These are phyloP conservation scores for Spongilla lacustris DNA, from an alignment of 37 sponge, comb jelly and placozoan genomes.

Conservation along the genomic window DNA sequence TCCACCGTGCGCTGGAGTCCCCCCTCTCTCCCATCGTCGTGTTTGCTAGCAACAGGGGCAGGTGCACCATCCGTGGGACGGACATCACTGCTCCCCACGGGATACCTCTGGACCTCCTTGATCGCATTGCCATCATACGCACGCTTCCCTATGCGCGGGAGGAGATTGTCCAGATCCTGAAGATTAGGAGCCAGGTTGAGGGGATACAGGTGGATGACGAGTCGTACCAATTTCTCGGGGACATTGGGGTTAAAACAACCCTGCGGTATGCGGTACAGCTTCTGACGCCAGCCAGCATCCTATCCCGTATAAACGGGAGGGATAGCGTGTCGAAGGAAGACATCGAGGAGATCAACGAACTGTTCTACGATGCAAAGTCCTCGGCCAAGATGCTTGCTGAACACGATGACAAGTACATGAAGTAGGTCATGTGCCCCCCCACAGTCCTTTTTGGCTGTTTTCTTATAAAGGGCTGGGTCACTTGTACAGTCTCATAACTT, in stretches of 20 bases:
- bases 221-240: conserved; percentile 75
- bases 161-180: conserved; percentile 93
- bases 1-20: conserved; percentile 95
- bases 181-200: conserved; percentile 90
- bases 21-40: conserved; percentile 95
- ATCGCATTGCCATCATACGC: conserved; percentile 94
- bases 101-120: conserved; percentile 94
- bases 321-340: conserved; percentile 85
- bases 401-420: conserved; percentile 95
- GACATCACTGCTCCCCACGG: conserved; percentile 94
- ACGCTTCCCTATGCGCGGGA: conserved; percentile 93
- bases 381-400: conserved; percentile 95
- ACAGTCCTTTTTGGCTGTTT: neutral
- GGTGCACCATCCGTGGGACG: conserved; percentile 91
- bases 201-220: conserved; percentile 79
- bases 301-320: conserved; percentile 92
- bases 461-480: neutral
- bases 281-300: conserved; percentile 91
- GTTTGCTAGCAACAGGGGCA: conserved; percentile 97
- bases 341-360: conserved; percentile 90
- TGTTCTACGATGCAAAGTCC: conserved; percentile 96
- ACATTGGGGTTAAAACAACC: conserved; percentile 88
- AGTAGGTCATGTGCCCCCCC: conserved; percentile 23
- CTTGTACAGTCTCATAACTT: neutral
- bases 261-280: conserved; percentile 95